Evolutionary conservation across 1,140 invertebrate species (phyloP), one percentile per base, ranked within the genome.

Genomic region (Drosophila kurseongensis): DNA sequence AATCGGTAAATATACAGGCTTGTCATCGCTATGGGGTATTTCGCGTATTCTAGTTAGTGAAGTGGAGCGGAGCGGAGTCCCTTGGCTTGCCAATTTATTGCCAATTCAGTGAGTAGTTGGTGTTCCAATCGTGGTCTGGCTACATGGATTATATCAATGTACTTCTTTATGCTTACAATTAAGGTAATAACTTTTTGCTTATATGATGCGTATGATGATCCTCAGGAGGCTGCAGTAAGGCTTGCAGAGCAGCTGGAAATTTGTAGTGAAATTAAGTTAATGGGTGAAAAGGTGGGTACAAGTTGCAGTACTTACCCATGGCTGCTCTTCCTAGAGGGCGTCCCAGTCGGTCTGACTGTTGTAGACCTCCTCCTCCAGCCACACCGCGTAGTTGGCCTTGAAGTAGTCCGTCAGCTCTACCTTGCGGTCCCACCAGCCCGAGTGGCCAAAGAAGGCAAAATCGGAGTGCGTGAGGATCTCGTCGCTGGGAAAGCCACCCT

Each of bases 281-380:
- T 32, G 5, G 6, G 29, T 32, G 6, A 32, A 8, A 8, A 32
- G 0, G 23, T 23, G 23, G 23, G 23, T 23, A 23, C 2, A 23
- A 23, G 3, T 23, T 18, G 12, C 29, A 12, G 13, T 1, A 45
- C 62, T 54, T 18, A 82, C 79, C 63, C 10, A 6, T 12, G 16
- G 14, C 36, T 48, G 4, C 32, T 32, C 29, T 42, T 23, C 55
- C 45, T 91, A 92, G 38, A 92, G 78, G 52, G 88, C 92, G 89
- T 97, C 96, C 96, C 96, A 97, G 90, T 97, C 95, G 59, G 96
- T 96, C 80, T 94, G 94, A 71, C 95, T 96, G 84, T 97, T 96
- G 93, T 97, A 99, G 5, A 99, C 99, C 94, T 99, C 98, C 91
- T 98, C 96, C 82, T 99, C 96, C 27, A 99, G 93, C 99, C 99